Evolutionary conservation across 2,797 vertebrate species (phyloP).

Genomic region (Numenius phaeopus): DNA sequence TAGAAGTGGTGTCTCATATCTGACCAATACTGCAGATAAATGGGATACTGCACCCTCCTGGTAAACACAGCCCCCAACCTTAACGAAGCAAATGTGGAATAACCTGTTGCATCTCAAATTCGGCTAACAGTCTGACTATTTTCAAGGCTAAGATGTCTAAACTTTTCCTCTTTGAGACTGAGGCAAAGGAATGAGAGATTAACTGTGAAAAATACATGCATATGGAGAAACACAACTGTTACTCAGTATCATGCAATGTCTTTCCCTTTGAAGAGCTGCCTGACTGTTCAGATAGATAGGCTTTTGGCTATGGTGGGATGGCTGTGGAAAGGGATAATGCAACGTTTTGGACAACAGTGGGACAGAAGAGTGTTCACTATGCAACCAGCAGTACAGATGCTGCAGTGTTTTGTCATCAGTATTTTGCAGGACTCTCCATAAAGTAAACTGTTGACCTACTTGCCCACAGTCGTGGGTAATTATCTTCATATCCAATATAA

Average conservation of each 20-base stretch:
- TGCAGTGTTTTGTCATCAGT: slow-evolving; percentile 6
- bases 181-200: neutral
- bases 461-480: neutral
- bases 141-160: neutral
- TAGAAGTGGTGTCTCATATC: neutral
- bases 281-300: slow-evolving; percentile 28
- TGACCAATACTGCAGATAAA: neutral
- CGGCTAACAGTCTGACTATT: neutral
- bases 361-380: neutral
- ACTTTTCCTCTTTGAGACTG: neutral
- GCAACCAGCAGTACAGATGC: neutral
- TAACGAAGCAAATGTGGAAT: neutral
- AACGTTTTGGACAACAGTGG: neutral
- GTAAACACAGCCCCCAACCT: neutral
- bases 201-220: neutral
- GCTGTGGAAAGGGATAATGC: slow-evolving; percentile 26
- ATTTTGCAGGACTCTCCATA: slow-evolving; percentile 6
- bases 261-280: slow-evolving; percentile 18
- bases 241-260: neutral
- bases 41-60: neutral
- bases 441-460: slow-evolving; percentile 1
- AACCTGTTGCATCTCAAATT: neutral
- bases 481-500: slow-evolving; percentile 35
- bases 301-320: neutral
- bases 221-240: neutral